Conservation (phyloP, 2,888 invertebrate genomes). For the Dilophus febrilis region DNA sequence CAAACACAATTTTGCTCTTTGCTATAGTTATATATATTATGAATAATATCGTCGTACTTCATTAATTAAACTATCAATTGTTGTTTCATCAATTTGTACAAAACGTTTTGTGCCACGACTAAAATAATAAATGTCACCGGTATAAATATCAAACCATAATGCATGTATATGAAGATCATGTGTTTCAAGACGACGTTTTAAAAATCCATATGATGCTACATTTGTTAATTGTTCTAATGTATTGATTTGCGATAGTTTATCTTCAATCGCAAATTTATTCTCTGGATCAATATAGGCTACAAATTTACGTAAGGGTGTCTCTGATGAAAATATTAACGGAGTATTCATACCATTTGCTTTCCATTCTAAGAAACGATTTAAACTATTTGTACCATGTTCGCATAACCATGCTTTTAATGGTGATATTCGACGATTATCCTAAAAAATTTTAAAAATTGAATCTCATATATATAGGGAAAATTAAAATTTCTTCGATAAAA, state of each 20-base stretch:
- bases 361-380: constrained; percentile 66
- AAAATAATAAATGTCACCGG: constrained; percentile 89
- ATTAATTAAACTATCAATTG: constrained; percentile 51
- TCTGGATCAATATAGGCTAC: constrained; percentile 91
- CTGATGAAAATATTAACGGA: constrained; percentile 70
- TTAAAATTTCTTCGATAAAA: constrained; percentile 17
- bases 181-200: constrained; percentile 61
- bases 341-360: constrained; percentile 37
- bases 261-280: constrained; percentile 69
- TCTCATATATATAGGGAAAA: too few relatives aligned
- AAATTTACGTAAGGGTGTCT: constrained; percentile 73
- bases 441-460: background rate
- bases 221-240: constrained; percentile 85
- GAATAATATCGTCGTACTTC: constrained; percentile 72
- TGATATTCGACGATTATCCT: constrained; percentile 61
- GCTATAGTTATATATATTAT: constrained; percentile 18
- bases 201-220: constrained; percentile 80
- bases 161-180: constrained; percentile 82
- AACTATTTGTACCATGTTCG: constrained; percentile 64
- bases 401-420: constrained; percentile 85
- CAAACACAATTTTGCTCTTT: background rate
- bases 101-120: constrained; percentile 74
- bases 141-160: constrained; percentile 95
- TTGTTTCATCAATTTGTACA: constrained; percentile 69
- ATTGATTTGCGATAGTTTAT: constrained; percentile 90